Conservation (phyloP, 2,113 vertebrate genomes). For the Pelodiscus sinensis region DNA sequence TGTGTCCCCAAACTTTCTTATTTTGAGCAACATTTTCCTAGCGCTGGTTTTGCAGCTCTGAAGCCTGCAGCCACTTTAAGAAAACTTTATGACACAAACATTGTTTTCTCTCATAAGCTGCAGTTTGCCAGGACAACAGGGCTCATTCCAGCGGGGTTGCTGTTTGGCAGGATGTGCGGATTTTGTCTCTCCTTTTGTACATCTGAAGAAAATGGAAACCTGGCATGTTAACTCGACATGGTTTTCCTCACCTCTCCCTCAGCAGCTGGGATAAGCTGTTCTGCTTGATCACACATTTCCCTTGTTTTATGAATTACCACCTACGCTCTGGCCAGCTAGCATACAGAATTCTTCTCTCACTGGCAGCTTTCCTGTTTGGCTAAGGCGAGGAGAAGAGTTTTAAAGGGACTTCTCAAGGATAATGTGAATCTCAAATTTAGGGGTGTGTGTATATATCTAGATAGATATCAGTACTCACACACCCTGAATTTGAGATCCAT, state of each 20-base stretch:
- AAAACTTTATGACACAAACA: constrained; percentile 74
- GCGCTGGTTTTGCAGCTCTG: constrained; percentile 58
- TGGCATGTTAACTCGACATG: constrained; percentile 37
- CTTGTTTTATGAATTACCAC: constrained; percentile 61
- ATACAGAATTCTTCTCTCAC: constrained; percentile 38
- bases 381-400: constrained; percentile 3
- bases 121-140: constrained; percentile 72
- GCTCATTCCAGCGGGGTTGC: constrained; percentile 53
- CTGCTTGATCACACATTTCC: constrained; percentile 61
- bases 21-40: constrained; percentile 61
- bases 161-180: constrained; percentile 63
- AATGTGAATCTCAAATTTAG: constrained; percentile 13
- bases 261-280: constrained; percentile 71
- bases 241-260: constrained; percentile 63
- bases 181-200: constrained; percentile 61
- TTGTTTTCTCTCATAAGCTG: constrained; percentile 72
- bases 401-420: constrained; percentile 31
- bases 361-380: constrained; percentile 6
- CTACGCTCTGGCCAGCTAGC: constrained; percentile 37
- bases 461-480: too few species aligned
- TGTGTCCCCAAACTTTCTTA: constrained; percentile 46
- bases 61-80: constrained; percentile 62
- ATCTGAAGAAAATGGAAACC: constrained; percentile 60
- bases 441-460: background rate
- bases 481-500: too few species aligned